Conservation (phyloP, 2,113 vertebrate genomes). For the Solenodon paradoxus region DNA sequence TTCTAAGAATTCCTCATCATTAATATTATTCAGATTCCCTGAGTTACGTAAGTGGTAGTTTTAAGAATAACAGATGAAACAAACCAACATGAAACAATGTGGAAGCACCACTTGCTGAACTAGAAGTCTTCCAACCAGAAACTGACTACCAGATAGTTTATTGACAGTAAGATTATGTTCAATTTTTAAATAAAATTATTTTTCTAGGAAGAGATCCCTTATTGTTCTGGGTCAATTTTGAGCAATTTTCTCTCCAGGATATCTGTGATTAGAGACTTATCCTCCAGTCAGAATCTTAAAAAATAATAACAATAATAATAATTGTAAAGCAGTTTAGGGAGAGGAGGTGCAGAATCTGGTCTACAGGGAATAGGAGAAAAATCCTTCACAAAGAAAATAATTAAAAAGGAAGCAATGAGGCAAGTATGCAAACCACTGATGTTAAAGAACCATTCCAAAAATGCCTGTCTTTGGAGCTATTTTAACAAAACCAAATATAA, state of each 20-base stretch:
- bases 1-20: not conserved
- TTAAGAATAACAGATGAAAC: not conserved
- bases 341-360: not conserved
- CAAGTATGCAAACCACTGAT: not conserved
- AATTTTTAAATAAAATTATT: not conserved
- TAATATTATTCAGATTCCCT: not conserved
- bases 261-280: not conserved
- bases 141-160: not conserved
- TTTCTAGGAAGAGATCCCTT: not conserved
- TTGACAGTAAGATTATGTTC: not conserved
- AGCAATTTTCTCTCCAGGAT: not conserved
- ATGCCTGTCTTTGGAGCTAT: not conserved
- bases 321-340: fast-evolving
- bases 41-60: not conserved
- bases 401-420: not conserved
- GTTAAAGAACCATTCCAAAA: not conserved
- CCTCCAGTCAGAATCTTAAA: not conserved
- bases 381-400: not conserved
- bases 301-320: not conserved
- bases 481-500: not conserved
- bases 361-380: not conserved
- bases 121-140: not conserved
- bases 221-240: not conserved
- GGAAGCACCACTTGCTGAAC: not conserved
- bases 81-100: not conserved